phyloP scores from a whole-genome alignment of 92 coral and sea anemone species.

The Heteractis magnifica region DNA sequence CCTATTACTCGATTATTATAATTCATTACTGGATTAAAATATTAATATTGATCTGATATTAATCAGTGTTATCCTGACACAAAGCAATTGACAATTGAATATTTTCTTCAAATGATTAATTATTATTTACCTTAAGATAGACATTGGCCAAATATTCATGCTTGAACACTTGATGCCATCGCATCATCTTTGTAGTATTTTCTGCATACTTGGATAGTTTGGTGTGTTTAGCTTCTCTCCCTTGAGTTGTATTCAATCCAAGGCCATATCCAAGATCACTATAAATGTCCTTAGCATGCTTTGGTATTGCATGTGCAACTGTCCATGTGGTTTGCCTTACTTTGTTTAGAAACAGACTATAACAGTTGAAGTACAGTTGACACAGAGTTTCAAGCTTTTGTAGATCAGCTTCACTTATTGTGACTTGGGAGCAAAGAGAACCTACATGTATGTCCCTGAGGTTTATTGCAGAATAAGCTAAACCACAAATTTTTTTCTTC shows the following conservation, averaged over 20 bases:
- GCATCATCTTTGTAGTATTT: constrained; percentile 25
- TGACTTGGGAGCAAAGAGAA: constrained; percentile 18
- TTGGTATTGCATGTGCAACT: constrained; percentile 33
- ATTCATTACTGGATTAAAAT: too few species aligned
- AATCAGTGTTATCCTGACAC: constrained; percentile 20
- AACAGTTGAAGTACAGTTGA: constrained; percentile 16
- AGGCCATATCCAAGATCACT: constrained; percentile 21
- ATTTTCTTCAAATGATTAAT: too few species aligned
- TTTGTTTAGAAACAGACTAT: constrained; percentile 23
- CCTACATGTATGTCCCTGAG: constrained; percentile 19
- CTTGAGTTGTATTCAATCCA: neutral
- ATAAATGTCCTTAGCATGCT: constrained; percentile 12
- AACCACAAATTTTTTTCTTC: constrained; percentile 9
- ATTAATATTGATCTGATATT: neutral
- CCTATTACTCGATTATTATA: too few species aligned
- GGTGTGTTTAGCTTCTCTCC: constrained; percentile 30
- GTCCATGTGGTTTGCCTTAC: constrained; percentile 21
- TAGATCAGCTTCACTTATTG: constrained; percentile 17
- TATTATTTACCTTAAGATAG: constrained; percentile 10
- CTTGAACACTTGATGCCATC: constrained; percentile 18
- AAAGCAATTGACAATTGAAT: constrained; percentile 1
- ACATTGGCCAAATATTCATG: constrained; percentile 18
- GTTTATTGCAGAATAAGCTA: constrained; percentile 30
- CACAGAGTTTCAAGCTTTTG: constrained; percentile 11
- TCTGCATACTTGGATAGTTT: constrained; percentile 27